Conservation (phyloP, 1,140 invertebrate genomes). For the Neodiprion pinetum region DNA sequence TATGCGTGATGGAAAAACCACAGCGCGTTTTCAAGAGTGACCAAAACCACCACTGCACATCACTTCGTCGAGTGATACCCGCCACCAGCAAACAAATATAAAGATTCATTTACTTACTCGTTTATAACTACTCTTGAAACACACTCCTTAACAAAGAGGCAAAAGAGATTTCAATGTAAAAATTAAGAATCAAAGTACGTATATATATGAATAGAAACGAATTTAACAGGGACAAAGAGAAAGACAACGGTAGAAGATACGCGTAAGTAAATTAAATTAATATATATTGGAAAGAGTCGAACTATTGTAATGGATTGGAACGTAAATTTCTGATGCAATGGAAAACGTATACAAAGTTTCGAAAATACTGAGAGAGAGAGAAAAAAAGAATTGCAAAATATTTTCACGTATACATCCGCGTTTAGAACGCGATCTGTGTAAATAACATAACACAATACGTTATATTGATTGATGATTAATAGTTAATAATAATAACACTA, state of each 20-base stretch:
- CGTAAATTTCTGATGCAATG: no score
- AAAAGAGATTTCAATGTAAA: neutral
- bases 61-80: neutral
- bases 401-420: no score
- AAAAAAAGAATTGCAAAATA: no score
- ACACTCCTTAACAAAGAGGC: constrained; percentile 3
- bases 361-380: neutral
- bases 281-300: no score
- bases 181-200: constrained; percentile 1
- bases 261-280: no score
- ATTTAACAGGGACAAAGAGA: neutral
- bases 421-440: no score
- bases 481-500: no score
- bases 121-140: constrained; percentile 14
- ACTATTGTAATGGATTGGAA: no score
- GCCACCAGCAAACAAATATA: constrained; percentile 11
- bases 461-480: no score
- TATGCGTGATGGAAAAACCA: no score
- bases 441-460: no score
- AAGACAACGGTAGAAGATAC: neutral
- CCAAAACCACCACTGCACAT: constrained; percentile 4
- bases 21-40: constrained; percentile 6
- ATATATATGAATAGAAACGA: neutral
- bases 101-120: neutral
- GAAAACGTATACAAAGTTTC: neutral